These are phyloP conservation scores for Gobiocypris rarus DNA, from an alignment of 2,113 vertebrate genomes.

Conservation along the genomic window DNA sequence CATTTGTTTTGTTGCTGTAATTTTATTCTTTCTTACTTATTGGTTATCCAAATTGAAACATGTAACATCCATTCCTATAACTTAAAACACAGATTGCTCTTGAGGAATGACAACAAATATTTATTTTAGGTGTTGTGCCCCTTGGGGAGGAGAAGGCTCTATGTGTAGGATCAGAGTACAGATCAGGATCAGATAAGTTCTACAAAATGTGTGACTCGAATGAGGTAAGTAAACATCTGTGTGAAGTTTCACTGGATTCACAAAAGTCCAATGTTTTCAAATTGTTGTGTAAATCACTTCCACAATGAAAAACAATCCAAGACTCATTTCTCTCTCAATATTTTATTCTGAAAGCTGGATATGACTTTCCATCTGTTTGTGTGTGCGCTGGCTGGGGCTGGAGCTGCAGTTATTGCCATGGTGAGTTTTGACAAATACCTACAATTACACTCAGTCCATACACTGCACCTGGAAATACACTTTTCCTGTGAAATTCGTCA, in stretches of 20 bases:
- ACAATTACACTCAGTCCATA: background rate
- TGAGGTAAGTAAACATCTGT: slow-evolving; percentile 78
- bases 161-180: slow-evolving; percentile 83
- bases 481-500: too few species aligned
- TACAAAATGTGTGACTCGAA: slow-evolving; percentile 94
- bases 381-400: slow-evolving; percentile 95
- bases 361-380: slow-evolving; percentile 99
- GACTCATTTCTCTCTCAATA: slow-evolving; percentile 25
- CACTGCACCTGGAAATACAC: too few species aligned
- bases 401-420: slow-evolving; percentile 97
- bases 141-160: slow-evolving; percentile 91
- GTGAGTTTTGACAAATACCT: slow-evolving; percentile 73
- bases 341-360: slow-evolving; percentile 82
- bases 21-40: background rate
- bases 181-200: slow-evolving; percentile 85
- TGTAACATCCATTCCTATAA: background rate
- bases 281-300: background rate
- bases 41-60: background rate
- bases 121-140: slow-evolving; percentile 87
- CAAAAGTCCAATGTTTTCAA: background rate
- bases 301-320: background rate
- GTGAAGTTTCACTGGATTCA: background rate
- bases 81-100: background rate
- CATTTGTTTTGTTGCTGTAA: background rate
- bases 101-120: background rate